Conservation (phyloP, 2,888 invertebrate species). For the Podabrus alpinus region DNA sequence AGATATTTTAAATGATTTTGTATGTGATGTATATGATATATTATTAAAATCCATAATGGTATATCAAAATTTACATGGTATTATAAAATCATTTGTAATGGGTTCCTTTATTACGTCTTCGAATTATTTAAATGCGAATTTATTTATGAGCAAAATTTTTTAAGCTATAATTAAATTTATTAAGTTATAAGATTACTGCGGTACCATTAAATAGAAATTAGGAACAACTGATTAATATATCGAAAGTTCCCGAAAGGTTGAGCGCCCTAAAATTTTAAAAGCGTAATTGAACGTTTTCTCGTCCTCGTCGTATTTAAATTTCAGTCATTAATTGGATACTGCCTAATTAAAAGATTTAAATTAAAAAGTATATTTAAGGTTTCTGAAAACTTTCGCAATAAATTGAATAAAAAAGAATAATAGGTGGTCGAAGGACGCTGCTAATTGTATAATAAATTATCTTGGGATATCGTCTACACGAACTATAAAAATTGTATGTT, state of each 20-base stretch:
- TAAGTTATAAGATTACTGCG: neutral
- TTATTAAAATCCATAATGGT: neutral
- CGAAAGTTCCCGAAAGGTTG: neutral
- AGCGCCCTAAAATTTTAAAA: too few relatives aligned
- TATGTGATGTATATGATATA: neutral
- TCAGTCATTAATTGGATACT: neutral
- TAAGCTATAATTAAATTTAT: neutral
- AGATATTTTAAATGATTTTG: constrained; percentile 1
- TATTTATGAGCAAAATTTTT: neutral
- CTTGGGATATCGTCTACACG: neutral
- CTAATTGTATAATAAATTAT: neutral
- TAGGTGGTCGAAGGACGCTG: neutral
- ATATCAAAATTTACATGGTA: neutral
- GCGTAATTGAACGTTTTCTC: neutral
- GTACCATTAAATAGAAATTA: neutral
- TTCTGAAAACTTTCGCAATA: neutral
- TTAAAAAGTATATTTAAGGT: neutral
- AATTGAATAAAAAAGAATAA: neutral
- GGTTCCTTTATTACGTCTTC: neutral
- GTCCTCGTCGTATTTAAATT: neutral
- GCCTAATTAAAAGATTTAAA: neutral
- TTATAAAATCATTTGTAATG: neutral
- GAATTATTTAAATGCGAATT: neutral
- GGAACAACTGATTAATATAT: neutral
- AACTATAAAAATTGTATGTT: neutral